Percentiles rank a stretch among this genome's conserved stretches.
Evolutionary conservation across 2,797 vertebrate species (phyloP).

Genomic region (Rhynchonycteris naso): DNA sequence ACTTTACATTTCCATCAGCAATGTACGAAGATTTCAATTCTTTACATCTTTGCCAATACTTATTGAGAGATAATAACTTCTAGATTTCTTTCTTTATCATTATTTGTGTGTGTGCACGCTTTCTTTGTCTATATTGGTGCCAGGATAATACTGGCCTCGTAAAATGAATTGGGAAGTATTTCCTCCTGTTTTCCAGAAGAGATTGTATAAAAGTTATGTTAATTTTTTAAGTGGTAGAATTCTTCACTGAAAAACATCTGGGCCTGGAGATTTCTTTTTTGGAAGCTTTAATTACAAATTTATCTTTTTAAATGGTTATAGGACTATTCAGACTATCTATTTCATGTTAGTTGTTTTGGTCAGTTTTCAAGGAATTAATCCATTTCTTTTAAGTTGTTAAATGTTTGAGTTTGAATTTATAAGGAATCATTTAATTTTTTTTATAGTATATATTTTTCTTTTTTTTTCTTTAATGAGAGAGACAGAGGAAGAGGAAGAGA

Average conservation of each 20-base stretch:
- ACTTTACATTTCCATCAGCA: background rate
- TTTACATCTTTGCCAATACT: background rate
- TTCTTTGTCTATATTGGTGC: background rate
- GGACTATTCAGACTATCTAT: background rate
- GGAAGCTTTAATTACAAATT: background rate
- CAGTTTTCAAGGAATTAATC: background rate
- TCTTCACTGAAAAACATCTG: background rate
- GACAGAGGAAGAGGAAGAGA: too few species aligned
- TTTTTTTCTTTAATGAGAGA: too few species aligned
- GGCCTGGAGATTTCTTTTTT: background rate
- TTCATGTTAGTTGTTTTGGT: background rate
- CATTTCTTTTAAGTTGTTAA: background rate
- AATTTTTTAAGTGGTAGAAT: background rate
- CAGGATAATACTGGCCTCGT: background rate
- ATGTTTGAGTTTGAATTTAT: background rate
- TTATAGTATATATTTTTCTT: too few species aligned
- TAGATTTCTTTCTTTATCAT: background rate
- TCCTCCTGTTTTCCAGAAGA: too few species aligned
- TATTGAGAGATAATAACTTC: background rate
- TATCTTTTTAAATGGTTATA: background rate
- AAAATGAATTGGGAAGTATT: too few species aligned
- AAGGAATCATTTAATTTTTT: background rate
- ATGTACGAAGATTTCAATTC: background rate
- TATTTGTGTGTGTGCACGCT: background rate
- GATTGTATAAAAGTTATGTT: background rate